A percentile compares a stretch with the other conserved stretches of the same genome.
Evolutionary conservation across 2,888 invertebrate genomes (phyloP).

Genomic region (Eumacrocentrus americanus): DNA sequence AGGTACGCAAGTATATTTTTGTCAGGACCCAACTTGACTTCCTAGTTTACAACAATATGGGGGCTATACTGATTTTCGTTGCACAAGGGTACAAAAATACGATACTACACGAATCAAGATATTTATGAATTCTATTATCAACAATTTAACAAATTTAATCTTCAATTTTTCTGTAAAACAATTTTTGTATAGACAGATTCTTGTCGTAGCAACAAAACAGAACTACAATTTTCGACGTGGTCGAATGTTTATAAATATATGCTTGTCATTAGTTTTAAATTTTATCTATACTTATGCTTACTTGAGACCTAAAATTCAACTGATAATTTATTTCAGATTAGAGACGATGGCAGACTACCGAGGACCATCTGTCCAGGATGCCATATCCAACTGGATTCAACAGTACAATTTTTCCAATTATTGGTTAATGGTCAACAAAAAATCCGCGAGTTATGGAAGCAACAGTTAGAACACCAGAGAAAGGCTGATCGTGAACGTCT

Average conservation of each 20-base stretch:
- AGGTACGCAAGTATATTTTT: slow-evolving; percentile 64
- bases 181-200: background rate
- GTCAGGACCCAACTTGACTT: slow-evolving; percentile 57
- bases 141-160: slow-evolving; percentile 11
- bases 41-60: slow-evolving; percentile 49
- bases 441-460: slow-evolving; percentile 63
- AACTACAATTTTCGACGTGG: background rate
- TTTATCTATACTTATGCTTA: too few relatives aligned
- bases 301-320: too few relatives aligned
- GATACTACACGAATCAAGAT: slow-evolving; percentile 57
- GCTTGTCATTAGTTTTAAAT: too few relatives aligned
- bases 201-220: background rate
- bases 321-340: slow-evolving; percentile 65
- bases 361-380: slow-evolving; percentile 79
- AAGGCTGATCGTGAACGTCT: slow-evolving; percentile 56
- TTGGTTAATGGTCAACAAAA: slow-evolving; percentile 74
- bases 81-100: slow-evolving; percentile 41
- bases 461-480: slow-evolving; percentile 60
- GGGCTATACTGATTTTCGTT: slow-evolving; percentile 54
- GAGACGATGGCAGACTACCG: slow-evolving; percentile 73
- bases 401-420: slow-evolving; percentile 75
- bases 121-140: slow-evolving; percentile 30
- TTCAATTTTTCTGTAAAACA: background rate
- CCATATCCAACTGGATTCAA: slow-evolving; percentile 76
- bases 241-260: too few relatives aligned